Evolutionary conservation across 2,797 vertebrate species (phyloP).

Genomic region (Sebastes trivittatus): DNA sequence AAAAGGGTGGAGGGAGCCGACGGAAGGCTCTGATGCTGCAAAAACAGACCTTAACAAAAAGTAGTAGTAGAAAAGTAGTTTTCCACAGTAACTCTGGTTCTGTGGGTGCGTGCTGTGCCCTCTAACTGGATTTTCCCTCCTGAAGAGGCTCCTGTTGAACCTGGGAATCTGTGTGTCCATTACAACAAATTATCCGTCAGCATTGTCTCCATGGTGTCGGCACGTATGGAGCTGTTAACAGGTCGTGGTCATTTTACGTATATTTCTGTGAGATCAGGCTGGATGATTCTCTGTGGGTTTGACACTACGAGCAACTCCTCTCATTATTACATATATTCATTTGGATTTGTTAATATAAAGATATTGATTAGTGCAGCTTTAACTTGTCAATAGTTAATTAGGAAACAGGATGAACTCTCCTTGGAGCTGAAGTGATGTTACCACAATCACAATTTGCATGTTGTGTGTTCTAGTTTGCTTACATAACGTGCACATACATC

Average conservation of each 20-base stretch:
- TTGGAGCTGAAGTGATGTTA: not conserved
- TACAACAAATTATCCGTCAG: too few species aligned
- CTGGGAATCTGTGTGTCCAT: too few species aligned
- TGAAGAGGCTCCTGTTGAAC: not conserved
- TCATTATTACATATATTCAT: not conserved
- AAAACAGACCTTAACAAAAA: slow-evolving; percentile 42
- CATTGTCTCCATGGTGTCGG: not conserved
- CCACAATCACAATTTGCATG: not conserved
- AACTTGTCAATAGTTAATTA: not conserved
- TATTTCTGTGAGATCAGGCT: not conserved
- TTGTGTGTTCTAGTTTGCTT: not conserved
- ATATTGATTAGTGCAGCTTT: not conserved
- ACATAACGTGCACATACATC: not conserved
- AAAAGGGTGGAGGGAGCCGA: slow-evolving; percentile 11
- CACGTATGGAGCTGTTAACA: not conserved
- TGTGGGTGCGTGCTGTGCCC: not conserved
- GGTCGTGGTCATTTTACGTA: not conserved
- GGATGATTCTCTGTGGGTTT: too few species aligned
- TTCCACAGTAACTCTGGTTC: slow-evolving; percentile 11
- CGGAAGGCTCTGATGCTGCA: slow-evolving; percentile 30
- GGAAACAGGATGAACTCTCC: not conserved
- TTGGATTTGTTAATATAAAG: not conserved
- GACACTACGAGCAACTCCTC: too few species aligned
- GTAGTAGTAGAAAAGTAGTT: slow-evolving; percentile 7
- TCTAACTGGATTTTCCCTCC: slow-evolving; percentile 11